Conservation (phyloP, 2,888 invertebrate genomes). For the Hydropsyche betteni region DNA sequence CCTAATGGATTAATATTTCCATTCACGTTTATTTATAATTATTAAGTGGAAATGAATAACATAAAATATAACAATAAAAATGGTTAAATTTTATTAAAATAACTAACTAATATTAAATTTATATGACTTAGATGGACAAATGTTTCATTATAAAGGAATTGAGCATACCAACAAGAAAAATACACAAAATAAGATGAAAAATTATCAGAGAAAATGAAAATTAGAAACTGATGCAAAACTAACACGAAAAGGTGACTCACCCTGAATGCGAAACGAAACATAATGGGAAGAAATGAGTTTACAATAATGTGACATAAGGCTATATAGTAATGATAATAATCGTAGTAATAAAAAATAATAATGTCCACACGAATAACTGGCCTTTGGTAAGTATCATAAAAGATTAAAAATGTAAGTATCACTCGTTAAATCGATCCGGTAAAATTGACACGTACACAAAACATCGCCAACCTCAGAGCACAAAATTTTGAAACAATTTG, state of each 20-base stretch:
- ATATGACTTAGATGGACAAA: constrained; percentile 37
- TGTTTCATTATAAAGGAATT: constrained; percentile 22
- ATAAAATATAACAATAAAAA: constrained; percentile 41
- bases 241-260: constrained; percentile 22
- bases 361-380: constrained; percentile 32
- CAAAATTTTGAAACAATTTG: neutral
- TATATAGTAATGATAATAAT: constrained; percentile 1
- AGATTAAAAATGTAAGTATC: constrained; percentile 5
- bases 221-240: neutral
- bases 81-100: constrained; percentile 23
- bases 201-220: neutral
- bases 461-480: constrained; percentile 19
- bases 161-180: constrained; percentile 31
- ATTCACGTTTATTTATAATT: constrained; percentile 4
- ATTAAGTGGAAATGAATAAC: constrained; percentile 40
- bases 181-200: neutral
- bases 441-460: constrained; percentile 29
- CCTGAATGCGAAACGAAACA: neutral
- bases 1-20: constrained; percentile 6
- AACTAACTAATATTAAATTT: constrained; percentile 15
- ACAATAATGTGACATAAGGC: constrained; percentile 15
- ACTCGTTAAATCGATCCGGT: constrained; percentile 24
- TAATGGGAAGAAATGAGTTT: neutral
- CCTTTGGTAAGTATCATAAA: constrained; percentile 22
- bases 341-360: neutral